Evolutionary conservation across 2,797 vertebrate species (phyloP).

Genomic region (Macrochelys suwanniensis): DNA sequence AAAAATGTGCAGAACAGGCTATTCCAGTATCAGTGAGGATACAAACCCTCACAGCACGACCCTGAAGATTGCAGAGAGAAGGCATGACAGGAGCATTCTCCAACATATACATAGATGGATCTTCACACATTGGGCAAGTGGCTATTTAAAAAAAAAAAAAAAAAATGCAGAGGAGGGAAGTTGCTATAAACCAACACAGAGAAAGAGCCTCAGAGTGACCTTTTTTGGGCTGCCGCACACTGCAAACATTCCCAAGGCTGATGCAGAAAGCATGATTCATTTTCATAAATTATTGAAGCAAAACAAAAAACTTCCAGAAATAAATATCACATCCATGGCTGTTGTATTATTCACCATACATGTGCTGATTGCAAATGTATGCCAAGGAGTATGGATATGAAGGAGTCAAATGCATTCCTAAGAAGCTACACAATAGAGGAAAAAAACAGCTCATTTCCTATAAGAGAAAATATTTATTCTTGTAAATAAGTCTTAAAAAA

Average conservation of each 20-base stretch:
- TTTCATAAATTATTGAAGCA: conserved; percentile 72
- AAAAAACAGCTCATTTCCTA: neutral
- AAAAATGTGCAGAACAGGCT: neutral
- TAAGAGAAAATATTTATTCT: too few relatives aligned
- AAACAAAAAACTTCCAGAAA: conserved; percentile 48
- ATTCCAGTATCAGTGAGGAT: neutral
- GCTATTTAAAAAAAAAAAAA: neutral
- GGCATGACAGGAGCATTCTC: neutral
- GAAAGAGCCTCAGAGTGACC: conserved; percentile 12
- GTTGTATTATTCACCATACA: conserved; percentile 53
- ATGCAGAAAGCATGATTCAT: conserved; percentile 52
- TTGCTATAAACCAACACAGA: neutral
- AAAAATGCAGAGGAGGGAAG: neutral
- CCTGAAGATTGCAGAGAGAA: neutral
- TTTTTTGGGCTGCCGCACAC: neutral
- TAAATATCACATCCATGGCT: conserved; percentile 28
- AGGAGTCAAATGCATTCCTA: conserved; percentile 41
- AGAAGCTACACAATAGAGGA: neutral
- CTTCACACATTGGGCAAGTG: neutral
- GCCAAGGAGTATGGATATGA: neutral
- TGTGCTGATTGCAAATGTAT: neutral
- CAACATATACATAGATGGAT: neutral
- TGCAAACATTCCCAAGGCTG: conserved; percentile 38
- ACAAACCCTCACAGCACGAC: neutral
- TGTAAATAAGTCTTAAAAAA: neutral